Evolutionary conservation across 2,113 vertebrate genomes (phyloP).

Genomic region (Potamarius usumacintae): DNA sequence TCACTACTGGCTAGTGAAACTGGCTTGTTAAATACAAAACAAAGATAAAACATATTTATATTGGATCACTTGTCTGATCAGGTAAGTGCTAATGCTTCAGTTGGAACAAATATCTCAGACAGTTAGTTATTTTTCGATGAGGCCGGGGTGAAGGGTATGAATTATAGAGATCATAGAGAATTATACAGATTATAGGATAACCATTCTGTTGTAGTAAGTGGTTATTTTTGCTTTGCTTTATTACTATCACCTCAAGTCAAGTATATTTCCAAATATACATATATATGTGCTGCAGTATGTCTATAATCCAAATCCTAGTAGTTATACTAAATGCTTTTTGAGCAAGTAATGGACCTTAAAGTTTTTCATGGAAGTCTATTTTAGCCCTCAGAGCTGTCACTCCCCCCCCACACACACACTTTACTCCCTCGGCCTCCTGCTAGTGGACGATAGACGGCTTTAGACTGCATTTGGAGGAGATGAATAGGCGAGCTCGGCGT

Average conservation of each 20-base stretch:
- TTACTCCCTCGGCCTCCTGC: constrained; percentile 49
- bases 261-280: neutral
- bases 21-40: neutral
- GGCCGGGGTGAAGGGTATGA: neutral
- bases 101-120: neutral
- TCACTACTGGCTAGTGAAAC: neutral
- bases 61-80: neutral
- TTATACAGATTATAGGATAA: neutral
- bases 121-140: neutral
- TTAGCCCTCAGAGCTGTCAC: constrained; percentile 33
- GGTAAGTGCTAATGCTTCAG: neutral
- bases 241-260: neutral
- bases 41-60: neutral
- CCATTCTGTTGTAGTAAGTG: neutral
- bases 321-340: constrained; percentile 14
- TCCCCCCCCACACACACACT: neutral
- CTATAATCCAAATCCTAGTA: neutral
- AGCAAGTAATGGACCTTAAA: constrained; percentile 35
- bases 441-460: constrained; percentile 50
- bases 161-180: constrained; percentile 7
- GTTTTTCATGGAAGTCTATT: constrained; percentile 37
- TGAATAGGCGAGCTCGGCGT: constrained; percentile 55
- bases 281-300: neutral
- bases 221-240: neutral
- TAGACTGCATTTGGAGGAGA: constrained; percentile 53